Evolutionary conservation across 2,888 invertebrate genomes (phyloP), one percentile per base, ranked within the genome.

Genomic region (Phyllotreta cruciferae): DNA sequence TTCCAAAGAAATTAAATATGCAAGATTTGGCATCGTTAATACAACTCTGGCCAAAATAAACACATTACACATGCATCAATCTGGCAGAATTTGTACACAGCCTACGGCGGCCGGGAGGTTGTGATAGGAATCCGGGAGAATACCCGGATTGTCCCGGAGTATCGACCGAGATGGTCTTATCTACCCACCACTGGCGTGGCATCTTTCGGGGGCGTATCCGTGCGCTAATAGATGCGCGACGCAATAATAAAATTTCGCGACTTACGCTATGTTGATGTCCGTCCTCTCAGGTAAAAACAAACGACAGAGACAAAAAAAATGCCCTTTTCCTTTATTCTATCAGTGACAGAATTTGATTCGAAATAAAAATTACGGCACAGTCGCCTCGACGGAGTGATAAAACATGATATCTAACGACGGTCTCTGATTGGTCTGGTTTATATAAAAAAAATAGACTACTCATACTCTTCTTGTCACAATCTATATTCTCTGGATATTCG

Each of bases 341-440:
- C 75, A 64, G 56, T 66, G 66, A 70, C 60, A 70, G 66, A 74
- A 75, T 34, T 78, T 77, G 78, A 78, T 75, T 73, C 76, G 71
- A 76, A 77, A 78, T 78, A 78, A 79, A 79, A 79, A 79, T 79
- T 77, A 75, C 78, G 71, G 77, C 76, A 77, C 79, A 78, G 79
- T 78, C 77, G 77, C 77, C 77, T 73, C 78, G 78, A 76, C 76
- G 78, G 78, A 80, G 79, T 81, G 81, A 81, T 79, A 81, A 80
- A 80, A 81, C 80, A 81, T 80, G 81, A 81, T 79, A 81, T 78
- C 79, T 76, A 78, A 79, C 75, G 71, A 74, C 71, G 77, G 73
- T 69, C 73, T 75, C 77, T 79, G 78, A 80, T 81, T 80, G 80
- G 80, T 78, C 77, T 73, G 73, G 73, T 71, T 75, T 76, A 76